Evolutionary conservation across 1,140 invertebrate genomes (phyloP).

Genomic region (Agrypnia vestita): DNA sequence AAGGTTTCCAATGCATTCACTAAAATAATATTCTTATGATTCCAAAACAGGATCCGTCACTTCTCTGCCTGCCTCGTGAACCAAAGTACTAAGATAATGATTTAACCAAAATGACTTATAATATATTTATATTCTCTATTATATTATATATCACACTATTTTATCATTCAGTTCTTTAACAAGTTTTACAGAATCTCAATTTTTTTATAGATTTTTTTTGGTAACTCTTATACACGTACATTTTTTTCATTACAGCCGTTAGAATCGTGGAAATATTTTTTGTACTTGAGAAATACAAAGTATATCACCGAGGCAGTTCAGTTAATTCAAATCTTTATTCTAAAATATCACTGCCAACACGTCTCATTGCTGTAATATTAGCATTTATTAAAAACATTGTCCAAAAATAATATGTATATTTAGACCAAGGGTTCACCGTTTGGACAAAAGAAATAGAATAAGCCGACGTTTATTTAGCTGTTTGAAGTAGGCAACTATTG

Average conservation of each 20-base stretch:
- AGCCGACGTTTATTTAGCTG: background rate
- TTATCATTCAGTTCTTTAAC: constrained; percentile 5
- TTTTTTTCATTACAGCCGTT: too few relatives aligned
- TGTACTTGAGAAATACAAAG: too few relatives aligned
- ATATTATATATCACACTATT: background rate
- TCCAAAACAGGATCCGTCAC: too few relatives aligned
- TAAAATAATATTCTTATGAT: too few relatives aligned
- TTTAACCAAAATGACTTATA: too few relatives aligned
- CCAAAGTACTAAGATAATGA: background rate
- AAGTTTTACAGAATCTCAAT: constrained; percentile 5
- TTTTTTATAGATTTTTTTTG: background rate
- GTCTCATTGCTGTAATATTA: background rate
- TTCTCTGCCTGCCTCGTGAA: background rate
- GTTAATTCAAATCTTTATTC: too few relatives aligned
- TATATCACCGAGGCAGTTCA: too few relatives aligned
- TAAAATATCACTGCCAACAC: background rate
- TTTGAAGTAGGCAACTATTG: background rate
- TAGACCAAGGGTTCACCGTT: constrained; percentile 10
- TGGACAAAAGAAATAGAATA: background rate
- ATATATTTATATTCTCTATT: too few relatives aligned
- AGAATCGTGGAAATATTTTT: too few relatives aligned
- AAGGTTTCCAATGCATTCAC: constrained; percentile 4
- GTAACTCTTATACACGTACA: too few relatives aligned
- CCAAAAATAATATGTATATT: constrained; percentile 1
- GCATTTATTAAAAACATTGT: background rate